Base-by-base conservation (phyloP, 1,140 invertebrate genomes). In the Panulirus ornatus region DNA sequence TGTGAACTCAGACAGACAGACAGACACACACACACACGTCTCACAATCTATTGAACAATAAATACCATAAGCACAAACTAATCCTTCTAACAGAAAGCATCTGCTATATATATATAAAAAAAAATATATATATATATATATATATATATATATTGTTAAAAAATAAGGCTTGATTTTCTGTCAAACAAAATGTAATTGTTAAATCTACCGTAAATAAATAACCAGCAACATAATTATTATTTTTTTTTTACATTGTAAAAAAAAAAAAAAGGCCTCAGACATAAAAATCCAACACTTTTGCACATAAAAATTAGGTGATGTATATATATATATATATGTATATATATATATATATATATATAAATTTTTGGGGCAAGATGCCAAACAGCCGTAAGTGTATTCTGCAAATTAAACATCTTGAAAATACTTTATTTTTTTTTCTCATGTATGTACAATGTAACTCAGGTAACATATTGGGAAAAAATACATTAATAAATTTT, bases 181-280 rank as follows among this genome's bases (percentile, higher is more conserved):
- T n/a, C 58, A 66, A 66, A 66, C 27, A 66, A 66, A 66, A 30
- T 66, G 58, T 30, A 30, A 30, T 30, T 66, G 16, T 66, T 66
- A 66, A n/a, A 66, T 30, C n/a, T 58, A 58, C 54, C 54, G 16
- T 58, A 58, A 58, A 66, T 66, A 66, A 66, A 66, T 66, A 66
- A 30, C 16, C 8, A 66, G 58, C 22, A 66, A 66, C 11, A 30
- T 30, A 66, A 30, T 30, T 11, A 30, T 58, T 30, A 47, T 47
- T 47, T 14, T 47, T 47, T 47, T 47, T 5, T 47, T 19, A 58
- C 54, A 58, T 19, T 58, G 54, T 22, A 58, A 19, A 58, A 58
- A 58, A n/a, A n/a, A n/a, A n/a, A n/a, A n/a, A n/a, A n/a, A n/a
- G n/a, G n/a, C n/a, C n/a, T n/a, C n/a, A n/a, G n/a, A n/a, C n/a